phyloP scores from a whole-genome alignment of 2,888 invertebrate species.

The Tiphia femorata region DNA sequence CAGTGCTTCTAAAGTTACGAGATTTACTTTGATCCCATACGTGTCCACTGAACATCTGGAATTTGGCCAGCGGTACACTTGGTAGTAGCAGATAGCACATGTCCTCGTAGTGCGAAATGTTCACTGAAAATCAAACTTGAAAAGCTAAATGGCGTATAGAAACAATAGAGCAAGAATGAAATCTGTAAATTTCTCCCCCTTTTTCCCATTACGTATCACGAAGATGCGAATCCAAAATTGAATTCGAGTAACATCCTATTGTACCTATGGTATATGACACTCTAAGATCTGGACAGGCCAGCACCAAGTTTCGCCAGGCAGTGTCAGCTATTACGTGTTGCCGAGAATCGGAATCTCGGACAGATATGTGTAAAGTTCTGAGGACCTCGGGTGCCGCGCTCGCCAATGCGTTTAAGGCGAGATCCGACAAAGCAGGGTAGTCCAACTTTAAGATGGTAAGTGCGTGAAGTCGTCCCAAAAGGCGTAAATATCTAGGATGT shows the following conservation, averaged over 20 bases:
- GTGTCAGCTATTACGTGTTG: conserved; percentile 65
- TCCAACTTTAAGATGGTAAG: conserved; percentile 68
- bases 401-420: conserved; percentile 66
- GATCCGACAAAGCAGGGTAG: conserved; percentile 69
- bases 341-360: conserved; percentile 68
- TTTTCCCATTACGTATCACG: no score
- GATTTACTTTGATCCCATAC: conserved; percentile 70
- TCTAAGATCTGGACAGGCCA: conserved; percentile 65
- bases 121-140: conserved; percentile 56
- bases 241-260: conserved; percentile 14
- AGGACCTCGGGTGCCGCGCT: conserved; percentile 63
- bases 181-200: no score
- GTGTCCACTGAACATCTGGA: conserved; percentile 68
- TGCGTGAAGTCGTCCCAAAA: conserved; percentile 65
- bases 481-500: conserved; percentile 59
- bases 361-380: conserved; percentile 64
- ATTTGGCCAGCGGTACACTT: conserved; percentile 68
- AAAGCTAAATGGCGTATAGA: conserved; percentile 29
- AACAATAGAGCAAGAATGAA: not conserved
- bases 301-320: conserved; percentile 67
- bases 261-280: conserved; percentile 66
- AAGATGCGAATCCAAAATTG: not conserved
- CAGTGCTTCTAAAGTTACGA: conserved; percentile 68
- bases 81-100: conserved; percentile 67
- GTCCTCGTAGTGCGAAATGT: conserved; percentile 70